A percentile compares a stretch with the other conserved stretches of the same genome.
These are phyloP conservation scores for Netta rufina DNA, from an alignment of 2,797 vertebrate genomes.

Conservation along the genomic window DNA sequence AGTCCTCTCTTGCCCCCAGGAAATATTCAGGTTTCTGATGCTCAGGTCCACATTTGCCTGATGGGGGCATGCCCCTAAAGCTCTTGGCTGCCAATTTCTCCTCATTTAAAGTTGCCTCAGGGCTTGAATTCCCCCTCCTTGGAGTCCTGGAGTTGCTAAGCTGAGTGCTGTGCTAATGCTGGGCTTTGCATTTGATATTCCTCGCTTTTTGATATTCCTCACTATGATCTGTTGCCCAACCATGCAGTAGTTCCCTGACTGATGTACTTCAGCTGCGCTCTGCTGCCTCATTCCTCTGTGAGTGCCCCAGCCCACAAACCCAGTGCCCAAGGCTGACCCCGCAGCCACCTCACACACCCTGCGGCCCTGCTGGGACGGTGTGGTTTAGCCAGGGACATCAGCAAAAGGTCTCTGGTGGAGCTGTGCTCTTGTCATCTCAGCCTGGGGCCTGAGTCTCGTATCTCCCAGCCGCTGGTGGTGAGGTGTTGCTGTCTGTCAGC, in stretches of 20 bases:
- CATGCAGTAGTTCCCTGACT: background rate
- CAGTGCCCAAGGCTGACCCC: fast-evolving
- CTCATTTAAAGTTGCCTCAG: background rate
- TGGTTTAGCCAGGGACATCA: background rate
- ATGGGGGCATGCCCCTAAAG: background rate
- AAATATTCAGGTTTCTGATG: background rate
- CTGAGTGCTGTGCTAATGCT: background rate
- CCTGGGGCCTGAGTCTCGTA: fast-evolving
- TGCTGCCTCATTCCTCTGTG: background rate
- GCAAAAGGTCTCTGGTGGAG: background rate
- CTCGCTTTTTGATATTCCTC: background rate
- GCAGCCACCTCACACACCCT: background rate
- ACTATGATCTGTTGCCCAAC: constrained; percentile 22
- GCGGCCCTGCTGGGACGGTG: background rate
- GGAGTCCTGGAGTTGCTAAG: background rate
- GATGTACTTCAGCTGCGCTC: constrained; percentile 21
- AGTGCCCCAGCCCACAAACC: background rate
- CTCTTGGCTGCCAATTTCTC: background rate
- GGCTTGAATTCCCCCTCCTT: background rate
- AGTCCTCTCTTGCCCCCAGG: background rate
- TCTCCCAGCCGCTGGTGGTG: background rate
- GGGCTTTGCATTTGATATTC: constrained; percentile 21
- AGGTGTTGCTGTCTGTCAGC: background rate
- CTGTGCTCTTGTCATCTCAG: fast-evolving
- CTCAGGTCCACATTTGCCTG: background rate